Evolutionary conservation across 2,888 invertebrate genomes (phyloP), one percentile per base, ranked within the genome.

Genomic region (Cecidostiba fungosa): DNA sequence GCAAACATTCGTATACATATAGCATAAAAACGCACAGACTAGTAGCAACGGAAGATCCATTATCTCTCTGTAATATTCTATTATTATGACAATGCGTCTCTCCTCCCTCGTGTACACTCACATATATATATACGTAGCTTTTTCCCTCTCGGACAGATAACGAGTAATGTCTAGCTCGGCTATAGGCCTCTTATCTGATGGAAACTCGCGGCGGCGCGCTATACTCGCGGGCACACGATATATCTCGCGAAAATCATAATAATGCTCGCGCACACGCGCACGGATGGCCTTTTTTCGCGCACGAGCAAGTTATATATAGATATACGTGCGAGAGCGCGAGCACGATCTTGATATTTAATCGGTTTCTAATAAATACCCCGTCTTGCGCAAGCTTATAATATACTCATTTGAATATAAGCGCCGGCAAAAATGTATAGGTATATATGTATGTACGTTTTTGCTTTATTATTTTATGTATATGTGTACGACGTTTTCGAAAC

Each of bases 101-200:
- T 72, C 26, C 59, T 43, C 36, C 14, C 29, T 10, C 62, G n/a
- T 59, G 6, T 59, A 23, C n/a, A 59, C 54, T 8, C n/a, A 23
- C 54, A 6, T 50, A 50, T 10, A 59, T n/a, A n/a, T 19, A n/a
- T 59, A n/a, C 23, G 8, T 43, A n/a, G 36, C n/a, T 50, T 47
- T 36, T 69, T 39, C 43, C n/a, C 62, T 16, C 47, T 32, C 4
- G 74, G 26, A 69, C 85, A 78, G 78, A 81, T 77, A 85, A 85
- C 77, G 85, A 85, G 81, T 82, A 82, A 82, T 85, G 85, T 77
- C 85, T 85, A 82, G 73, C 85, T 85, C 72, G 26, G 39, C 54
- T 59, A n/a, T 59, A 59, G 8, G 54, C n/a, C n/a, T n/a, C 62
- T 50, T 82, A 85, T 85, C 85, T 82, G 82, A 82, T 82, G 36